A percentile compares a stretch with the other conserved stretches of the same genome.
Conservation (phyloP, 2,113 vertebrate genomes). For the Numenius arquata region DNA sequence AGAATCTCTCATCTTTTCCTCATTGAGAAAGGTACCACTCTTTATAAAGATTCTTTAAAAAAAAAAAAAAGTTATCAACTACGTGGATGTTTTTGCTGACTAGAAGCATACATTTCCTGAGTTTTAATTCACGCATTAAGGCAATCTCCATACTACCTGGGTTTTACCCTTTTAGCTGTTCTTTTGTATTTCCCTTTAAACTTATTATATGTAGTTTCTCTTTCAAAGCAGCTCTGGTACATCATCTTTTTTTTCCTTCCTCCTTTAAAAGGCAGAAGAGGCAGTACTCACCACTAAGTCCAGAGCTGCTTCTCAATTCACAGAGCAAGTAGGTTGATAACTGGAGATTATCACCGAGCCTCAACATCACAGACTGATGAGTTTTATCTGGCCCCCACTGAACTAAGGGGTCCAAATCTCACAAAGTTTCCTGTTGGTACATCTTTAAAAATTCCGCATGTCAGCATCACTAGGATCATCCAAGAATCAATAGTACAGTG, state of each 20-base stretch:
- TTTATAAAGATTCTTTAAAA: not conserved
- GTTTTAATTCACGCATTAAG: not conserved
- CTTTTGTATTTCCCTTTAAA: not conserved
- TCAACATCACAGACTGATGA: not conserved
- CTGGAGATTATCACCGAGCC: not conserved
- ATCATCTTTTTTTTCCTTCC: not conserved
- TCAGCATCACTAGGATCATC: not conserved
- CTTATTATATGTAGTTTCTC: not conserved
- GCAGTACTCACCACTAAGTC: not conserved
- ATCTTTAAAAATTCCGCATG: not conserved
- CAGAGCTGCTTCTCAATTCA: not conserved
- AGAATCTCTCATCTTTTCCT: not conserved
- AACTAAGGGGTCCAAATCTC: not conserved
- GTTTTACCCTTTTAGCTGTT: not conserved
- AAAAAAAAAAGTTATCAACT: not conserved
- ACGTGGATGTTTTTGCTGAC: not conserved
- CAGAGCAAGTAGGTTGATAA: not conserved
- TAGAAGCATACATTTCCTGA: not conserved
- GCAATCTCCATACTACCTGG: not conserved
- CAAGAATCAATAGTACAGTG: not conserved
- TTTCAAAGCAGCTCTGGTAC: not conserved
- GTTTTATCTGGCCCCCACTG: not conserved
- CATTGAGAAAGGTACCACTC: not conserved
- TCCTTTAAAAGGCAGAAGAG: not conserved
- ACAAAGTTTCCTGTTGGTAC: not conserved